A percentile compares a stretch with the other conserved stretches of the same genome.
Conservation (phyloP, 2,888 invertebrate species). For the Hypolimnas misippus region DNA sequence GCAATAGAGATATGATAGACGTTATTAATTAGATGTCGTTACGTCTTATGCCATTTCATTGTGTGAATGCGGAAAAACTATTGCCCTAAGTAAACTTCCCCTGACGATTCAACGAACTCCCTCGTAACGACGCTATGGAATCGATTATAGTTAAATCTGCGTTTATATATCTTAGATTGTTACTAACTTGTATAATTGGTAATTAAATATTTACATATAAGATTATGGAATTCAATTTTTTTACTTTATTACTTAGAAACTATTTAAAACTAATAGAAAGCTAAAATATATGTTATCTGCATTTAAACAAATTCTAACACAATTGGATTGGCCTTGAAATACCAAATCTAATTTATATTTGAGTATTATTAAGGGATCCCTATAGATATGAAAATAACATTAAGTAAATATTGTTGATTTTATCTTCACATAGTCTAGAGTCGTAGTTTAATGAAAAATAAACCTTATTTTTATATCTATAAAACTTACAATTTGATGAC, state of each 20-base stretch:
- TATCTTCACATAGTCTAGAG: constrained; percentile 9
- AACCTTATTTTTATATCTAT: not conserved
- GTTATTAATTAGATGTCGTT: constrained; percentile 83
- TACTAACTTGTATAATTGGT: too few species aligned
- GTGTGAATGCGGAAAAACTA: constrained; percentile 69
- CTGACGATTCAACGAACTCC: constrained; percentile 47
- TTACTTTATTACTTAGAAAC: not conserved
- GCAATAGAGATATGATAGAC: constrained; percentile 82
- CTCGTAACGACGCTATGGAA: constrained; percentile 29
- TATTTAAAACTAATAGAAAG: too few species aligned
- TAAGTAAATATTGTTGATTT: constrained; percentile 20
- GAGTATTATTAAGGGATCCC: too few species aligned
- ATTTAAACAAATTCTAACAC: not conserved
- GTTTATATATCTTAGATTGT: too few species aligned
- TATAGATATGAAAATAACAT: constrained; percentile 11
- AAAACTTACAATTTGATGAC: not conserved
- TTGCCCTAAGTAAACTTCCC: constrained; percentile 59
- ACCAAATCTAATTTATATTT: not conserved
- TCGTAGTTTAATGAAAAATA: constrained; percentile 13
- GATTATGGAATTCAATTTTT: too few species aligned
- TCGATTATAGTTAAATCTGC: constrained; percentile 36
- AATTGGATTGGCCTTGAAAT: not conserved
- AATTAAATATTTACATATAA: too few species aligned
- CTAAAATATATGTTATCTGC: too few species aligned
- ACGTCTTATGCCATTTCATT: constrained; percentile 80